Conservation (phyloP, 2,888 invertebrate genomes). For the Acleris holmiana region DNA sequence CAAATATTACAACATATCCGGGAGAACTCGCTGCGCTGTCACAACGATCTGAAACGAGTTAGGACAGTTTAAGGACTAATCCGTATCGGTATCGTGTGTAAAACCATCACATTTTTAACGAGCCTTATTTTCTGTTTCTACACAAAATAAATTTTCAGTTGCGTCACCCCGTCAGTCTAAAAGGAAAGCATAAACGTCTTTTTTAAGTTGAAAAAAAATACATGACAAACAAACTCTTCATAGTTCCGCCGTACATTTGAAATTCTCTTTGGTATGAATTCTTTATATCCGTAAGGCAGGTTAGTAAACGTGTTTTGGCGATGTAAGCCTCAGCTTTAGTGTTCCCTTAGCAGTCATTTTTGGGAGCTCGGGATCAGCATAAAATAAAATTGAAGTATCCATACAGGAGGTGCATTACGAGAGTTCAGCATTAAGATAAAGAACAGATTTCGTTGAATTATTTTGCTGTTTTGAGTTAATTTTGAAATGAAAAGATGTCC, state of each 20-base stretch:
- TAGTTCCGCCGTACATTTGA: slow-evolving; percentile 62
- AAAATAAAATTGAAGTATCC: slow-evolving; percentile 69
- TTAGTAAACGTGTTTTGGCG: slow-evolving; percentile 59
- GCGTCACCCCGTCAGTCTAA: neutral
- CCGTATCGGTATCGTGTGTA: too few relatives aligned
- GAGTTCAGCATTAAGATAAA: slow-evolving; percentile 28
- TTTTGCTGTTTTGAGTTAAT: slow-evolving; percentile 7
- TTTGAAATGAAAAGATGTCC: neutral
- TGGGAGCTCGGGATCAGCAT: slow-evolving; percentile 65
- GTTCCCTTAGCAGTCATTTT: slow-evolving; percentile 65
- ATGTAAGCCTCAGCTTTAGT: slow-evolving; percentile 62
- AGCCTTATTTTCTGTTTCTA: neutral
- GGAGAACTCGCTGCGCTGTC: neutral
- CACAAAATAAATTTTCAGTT: neutral
- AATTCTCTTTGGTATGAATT: slow-evolving; percentile 70
- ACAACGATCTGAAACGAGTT: neutral
- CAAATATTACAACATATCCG: slow-evolving; percentile 18
- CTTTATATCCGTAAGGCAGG: slow-evolving; percentile 64
- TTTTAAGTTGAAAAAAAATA: slow-evolving; percentile 12
- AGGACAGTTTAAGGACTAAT: too few relatives aligned
- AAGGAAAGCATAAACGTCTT: slow-evolving; percentile 7
- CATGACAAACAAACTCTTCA: slow-evolving; percentile 45
- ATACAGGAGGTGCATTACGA: slow-evolving; percentile 54
- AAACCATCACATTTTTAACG: too few relatives aligned
- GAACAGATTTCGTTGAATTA: slow-evolving; percentile 34